A percentile compares a stretch with the other conserved stretches of the same genome.
Conservation (phyloP, 23 tunicate genomes). For the Ciona savignyi region DNA sequence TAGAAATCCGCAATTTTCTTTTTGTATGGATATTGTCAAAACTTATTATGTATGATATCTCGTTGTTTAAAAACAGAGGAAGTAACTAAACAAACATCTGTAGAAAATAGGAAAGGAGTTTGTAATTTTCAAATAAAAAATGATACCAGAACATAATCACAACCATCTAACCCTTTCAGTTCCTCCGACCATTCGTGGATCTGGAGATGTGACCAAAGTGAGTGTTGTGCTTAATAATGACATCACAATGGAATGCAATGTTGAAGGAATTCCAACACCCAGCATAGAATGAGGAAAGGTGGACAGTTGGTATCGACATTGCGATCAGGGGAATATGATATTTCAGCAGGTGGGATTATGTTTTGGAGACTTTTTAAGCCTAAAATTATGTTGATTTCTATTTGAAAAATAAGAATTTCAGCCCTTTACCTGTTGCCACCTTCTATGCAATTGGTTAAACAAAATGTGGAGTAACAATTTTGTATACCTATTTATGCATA, state of each 20-base stretch:
- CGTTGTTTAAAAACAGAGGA: too few relatives aligned
- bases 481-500: background rate
- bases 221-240: slow-evolving; percentile 58
- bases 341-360: background rate
- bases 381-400: too few relatives aligned
- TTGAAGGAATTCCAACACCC: slow-evolving; percentile 90
- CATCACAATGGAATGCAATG: slow-evolving; percentile 70
- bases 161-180: slow-evolving; percentile 25
- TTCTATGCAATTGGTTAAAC: background rate
- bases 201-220: slow-evolving; percentile 41
- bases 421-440: background rate
- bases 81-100: too few relatives aligned
- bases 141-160: too few relatives aligned
- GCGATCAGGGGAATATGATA: background rate
- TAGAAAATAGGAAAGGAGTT: too few relatives aligned
- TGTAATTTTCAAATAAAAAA: too few relatives aligned
- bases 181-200: slow-evolving; percentile 47
- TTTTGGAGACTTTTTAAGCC: background rate
- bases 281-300: slow-evolving; percentile 60
- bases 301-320: slow-evolving; percentile 24
- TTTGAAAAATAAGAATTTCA: background rate
- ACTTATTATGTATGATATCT: too few relatives aligned
- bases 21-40: too few relatives aligned
- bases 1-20: too few relatives aligned
- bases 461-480: background rate